A percentile compares a stretch with the other conserved stretches of the same genome.
phyloP scores from a whole-genome alignment of 1,140 invertebrate genomes.

The Armadillidium nasatum region DNA sequence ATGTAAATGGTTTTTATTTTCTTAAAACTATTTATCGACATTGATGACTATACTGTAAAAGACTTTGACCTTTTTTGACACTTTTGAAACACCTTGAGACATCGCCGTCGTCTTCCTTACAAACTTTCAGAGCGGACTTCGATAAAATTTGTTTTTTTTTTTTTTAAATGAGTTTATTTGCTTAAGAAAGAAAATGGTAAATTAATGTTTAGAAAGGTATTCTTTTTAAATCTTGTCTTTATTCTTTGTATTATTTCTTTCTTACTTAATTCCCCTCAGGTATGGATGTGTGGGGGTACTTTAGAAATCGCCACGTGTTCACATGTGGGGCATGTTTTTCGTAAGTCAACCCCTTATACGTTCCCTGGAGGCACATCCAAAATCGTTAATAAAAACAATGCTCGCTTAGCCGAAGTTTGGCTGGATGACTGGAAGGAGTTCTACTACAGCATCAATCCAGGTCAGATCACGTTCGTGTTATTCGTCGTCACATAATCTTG shows the following conservation, averaged over 20 bases:
- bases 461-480: constrained; percentile 54
- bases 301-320: constrained; percentile 87
- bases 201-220: neutral
- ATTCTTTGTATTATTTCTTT: neutral
- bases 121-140: too few species aligned
- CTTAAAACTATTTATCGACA: too few species aligned
- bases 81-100: too few species aligned
- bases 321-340: constrained; percentile 93
- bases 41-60: too few species aligned
- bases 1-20: too few species aligned
- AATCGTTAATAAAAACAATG: constrained; percentile 98
- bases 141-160: too few species aligned
- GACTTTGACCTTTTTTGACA: too few species aligned
- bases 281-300: constrained; percentile 94
- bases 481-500: too few species aligned
- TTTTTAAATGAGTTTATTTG: too few species aligned
- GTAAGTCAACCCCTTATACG: constrained; percentile 97
- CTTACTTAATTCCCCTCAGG: constrained; percentile 58
- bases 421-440: constrained; percentile 96
- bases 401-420: constrained; percentile 92
- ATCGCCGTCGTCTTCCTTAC: too few species aligned
- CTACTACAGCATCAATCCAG: constrained; percentile 98
- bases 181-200: neutral
- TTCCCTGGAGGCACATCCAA: constrained; percentile 97
- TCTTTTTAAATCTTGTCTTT: constrained; percentile 4